A percentile compares a stretch with the other conserved stretches of the same genome.
Evolutionary conservation across 2,888 invertebrate genomes (phyloP).

Genomic region (Erpobdella octoculata): DNA sequence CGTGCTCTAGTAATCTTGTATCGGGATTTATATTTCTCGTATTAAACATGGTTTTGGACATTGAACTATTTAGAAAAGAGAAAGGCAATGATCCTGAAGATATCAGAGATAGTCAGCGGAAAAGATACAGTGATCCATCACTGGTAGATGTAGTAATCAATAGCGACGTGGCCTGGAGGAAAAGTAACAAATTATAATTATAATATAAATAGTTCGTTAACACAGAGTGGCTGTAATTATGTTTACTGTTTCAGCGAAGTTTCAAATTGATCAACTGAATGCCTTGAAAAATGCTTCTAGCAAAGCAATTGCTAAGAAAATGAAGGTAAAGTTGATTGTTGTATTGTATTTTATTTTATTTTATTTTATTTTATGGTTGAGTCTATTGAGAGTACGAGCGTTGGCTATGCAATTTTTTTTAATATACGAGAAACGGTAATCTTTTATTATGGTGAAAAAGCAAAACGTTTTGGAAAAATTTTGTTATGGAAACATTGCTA

Average conservation of each 20-base stretch:
- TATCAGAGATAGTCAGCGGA: constrained; percentile 81
- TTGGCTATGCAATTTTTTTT: too few species aligned
- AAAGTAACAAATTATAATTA: too few species aligned
- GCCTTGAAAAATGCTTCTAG: constrained; percentile 91
- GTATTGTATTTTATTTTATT: background rate
- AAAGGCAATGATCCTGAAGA: constrained; percentile 88
- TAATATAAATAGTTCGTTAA: too few species aligned
- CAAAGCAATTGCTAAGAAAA: constrained; percentile 91
- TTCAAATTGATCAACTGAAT: constrained; percentile 85
- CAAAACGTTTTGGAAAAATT: too few species aligned
- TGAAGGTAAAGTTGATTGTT: constrained; percentile 78
- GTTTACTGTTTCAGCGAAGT: constrained; percentile 64
- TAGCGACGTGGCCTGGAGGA: constrained; percentile 82
- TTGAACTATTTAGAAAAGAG: constrained; percentile 88
- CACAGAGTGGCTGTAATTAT: background rate
- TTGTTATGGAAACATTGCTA: too few species aligned
- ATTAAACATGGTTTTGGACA: constrained; percentile 89
- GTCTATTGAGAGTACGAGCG: too few species aligned
- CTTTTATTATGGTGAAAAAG: too few species aligned
- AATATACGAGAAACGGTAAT: too few species aligned
- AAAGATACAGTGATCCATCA: constrained; percentile 82
- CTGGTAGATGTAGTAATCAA: constrained; percentile 85
- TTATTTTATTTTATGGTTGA: background rate
- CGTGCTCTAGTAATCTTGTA: too few species aligned
- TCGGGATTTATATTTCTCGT: too few species aligned